phyloP scores from a whole-genome alignment of 1,140 invertebrate genomes.

The Sarcophaga peregrina region DNA sequence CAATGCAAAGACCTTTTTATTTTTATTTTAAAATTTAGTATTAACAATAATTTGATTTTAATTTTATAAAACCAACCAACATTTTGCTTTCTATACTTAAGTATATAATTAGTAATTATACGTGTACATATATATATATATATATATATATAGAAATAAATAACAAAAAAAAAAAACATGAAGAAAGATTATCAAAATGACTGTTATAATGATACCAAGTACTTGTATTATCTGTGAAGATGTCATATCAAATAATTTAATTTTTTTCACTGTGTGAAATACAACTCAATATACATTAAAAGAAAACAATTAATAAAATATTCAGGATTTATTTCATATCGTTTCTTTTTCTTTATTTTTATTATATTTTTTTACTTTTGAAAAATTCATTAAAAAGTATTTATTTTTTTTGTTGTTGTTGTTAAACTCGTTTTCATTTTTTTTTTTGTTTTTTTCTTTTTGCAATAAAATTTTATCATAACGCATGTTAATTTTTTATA shows the following conservation, averaged over 20 bases:
- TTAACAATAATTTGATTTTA: background rate
- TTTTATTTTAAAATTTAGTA: constrained; percentile 4
- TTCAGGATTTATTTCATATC: background rate
- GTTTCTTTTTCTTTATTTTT: background rate
- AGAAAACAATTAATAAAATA: background rate
- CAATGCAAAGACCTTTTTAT: background rate
- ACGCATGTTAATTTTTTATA: constrained; percentile 9
- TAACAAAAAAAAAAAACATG: background rate
- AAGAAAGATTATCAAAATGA: background rate
- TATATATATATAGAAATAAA: background rate
- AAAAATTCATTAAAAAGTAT: background rate
- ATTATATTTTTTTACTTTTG: background rate
- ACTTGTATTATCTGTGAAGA: constrained; percentile 24
- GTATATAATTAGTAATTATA: background rate
- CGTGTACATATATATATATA: background rate
- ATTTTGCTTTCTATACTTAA: background rate
- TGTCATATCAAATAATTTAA: background rate
- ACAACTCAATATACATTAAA: background rate
- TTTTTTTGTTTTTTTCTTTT: background rate
- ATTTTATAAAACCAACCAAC: background rate
- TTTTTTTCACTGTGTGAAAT: constrained; percentile 27
- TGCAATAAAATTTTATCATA: background rate
- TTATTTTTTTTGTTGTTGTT: background rate
- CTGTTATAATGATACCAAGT: constrained; percentile 8
- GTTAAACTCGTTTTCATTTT: background rate